phyloP scores from a whole-genome alignment of 2,888 invertebrate species.

The Cybosia mesomella region DNA sequence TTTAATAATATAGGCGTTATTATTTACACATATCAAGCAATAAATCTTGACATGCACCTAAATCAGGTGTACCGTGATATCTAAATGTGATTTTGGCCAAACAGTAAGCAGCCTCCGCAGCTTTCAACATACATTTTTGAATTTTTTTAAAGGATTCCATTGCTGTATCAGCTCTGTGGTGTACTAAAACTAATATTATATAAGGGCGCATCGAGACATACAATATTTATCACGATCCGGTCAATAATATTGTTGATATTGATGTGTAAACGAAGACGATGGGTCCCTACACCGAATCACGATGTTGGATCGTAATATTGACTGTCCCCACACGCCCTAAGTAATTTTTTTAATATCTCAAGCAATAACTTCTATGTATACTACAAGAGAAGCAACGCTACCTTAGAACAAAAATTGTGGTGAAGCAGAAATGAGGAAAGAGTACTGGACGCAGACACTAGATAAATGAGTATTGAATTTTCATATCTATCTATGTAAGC shows the following conservation, averaged over 20 bases:
- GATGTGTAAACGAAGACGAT: too few relatives aligned
- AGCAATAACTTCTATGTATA: background rate
- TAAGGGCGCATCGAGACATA: too few relatives aligned
- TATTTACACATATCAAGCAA: background rate
- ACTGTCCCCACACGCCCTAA: too few relatives aligned
- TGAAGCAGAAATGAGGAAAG: background rate
- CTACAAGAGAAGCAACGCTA: background rate
- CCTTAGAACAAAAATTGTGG: background rate
- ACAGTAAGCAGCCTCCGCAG: background rate
- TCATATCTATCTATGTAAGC: too few relatives aligned
- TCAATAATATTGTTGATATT: too few relatives aligned
- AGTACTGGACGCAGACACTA: too few relatives aligned
- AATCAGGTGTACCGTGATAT: background rate
- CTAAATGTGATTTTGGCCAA: background rate
- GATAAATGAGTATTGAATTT: too few relatives aligned
- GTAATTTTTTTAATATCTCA: background rate
- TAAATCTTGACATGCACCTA: background rate
- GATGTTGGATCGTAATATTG: too few relatives aligned
- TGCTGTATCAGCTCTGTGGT: background rate
- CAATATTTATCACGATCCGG: too few relatives aligned
- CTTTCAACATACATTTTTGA: background rate
- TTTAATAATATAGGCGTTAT: background rate
- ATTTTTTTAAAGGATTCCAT: background rate
- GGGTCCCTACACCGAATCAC: too few relatives aligned
- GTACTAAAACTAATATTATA: background rate